These are phyloP conservation scores for Araneus ventricosus DNA, from an alignment of 1,140 invertebrate species.

Conservation along the genomic window DNA sequence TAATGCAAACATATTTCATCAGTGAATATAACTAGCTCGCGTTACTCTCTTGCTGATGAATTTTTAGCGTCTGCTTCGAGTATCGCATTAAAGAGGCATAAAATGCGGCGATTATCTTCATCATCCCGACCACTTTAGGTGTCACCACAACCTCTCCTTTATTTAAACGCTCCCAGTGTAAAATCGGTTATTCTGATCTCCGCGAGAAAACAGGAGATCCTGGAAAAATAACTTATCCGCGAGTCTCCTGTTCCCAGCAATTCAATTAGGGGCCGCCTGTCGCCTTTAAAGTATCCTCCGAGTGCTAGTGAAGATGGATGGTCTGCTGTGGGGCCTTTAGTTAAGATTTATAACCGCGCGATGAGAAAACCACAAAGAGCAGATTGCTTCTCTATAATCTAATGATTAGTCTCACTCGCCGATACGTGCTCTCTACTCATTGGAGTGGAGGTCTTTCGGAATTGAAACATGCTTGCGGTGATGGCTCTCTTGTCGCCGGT, in stretches of 20 bases:
- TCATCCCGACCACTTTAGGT: too few relatives aligned
- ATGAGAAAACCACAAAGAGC: not conserved
- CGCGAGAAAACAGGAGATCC: not conserved
- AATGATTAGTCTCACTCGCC: not conserved
- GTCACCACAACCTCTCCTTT: too few relatives aligned
- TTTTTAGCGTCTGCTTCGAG: too few relatives aligned
- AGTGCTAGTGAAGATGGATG: constrained; percentile 19
- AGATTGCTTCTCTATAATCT: constrained; percentile 1
- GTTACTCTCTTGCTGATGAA: too few relatives aligned
- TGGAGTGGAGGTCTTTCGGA: too few relatives aligned
- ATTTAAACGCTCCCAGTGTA: not conserved
- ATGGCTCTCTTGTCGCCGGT: too few relatives aligned
- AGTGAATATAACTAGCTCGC: too few relatives aligned
- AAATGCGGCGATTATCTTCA: too few relatives aligned
- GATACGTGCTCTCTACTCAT: not conserved
- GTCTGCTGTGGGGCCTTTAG: constrained; percentile 7
- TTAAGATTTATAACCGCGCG: constrained; percentile 19
- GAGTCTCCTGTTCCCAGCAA: not conserved
- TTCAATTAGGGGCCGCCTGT: not conserved
- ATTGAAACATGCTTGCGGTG: too few relatives aligned
- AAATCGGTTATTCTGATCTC: constrained; percentile 1
- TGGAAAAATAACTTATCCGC: constrained; percentile 12
- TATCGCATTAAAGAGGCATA: too few relatives aligned
- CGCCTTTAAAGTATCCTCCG: constrained; percentile 3
- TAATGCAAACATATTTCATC: too few relatives aligned